Conservation (phyloP, 2,113 vertebrate species). For the Apodemus speciosus region DNA sequence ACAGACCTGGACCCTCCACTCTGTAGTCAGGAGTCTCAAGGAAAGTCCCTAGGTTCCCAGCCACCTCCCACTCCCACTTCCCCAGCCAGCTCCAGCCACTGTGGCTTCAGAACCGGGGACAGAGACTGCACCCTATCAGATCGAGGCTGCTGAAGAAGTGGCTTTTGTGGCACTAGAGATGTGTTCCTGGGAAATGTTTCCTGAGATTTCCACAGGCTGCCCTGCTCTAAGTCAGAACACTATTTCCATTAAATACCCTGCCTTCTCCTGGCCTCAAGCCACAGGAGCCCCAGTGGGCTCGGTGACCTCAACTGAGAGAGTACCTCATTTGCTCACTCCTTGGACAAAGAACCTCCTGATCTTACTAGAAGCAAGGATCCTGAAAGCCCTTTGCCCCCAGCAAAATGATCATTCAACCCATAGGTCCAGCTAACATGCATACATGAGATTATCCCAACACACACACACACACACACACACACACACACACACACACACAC, state of each 20-base stretch:
- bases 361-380: not conserved
- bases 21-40: fast-evolving
- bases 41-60: not conserved
- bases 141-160: too few species aligned
- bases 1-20: not conserved
- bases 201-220: not conserved
- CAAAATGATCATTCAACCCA: not conserved
- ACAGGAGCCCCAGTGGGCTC: not conserved
- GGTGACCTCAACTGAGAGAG: not conserved
- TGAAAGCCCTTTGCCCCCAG: not conserved
- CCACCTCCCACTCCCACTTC: not conserved
- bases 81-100: too few species aligned
- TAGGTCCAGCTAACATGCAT: fast-evolving
- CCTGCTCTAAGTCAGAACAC: too few species aligned
- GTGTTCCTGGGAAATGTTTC: not conserved
- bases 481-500: not conserved
- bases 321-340: not conserved
- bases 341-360: not conserved
- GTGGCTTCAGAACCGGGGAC: not conserved
- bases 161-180: not conserved
- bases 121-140: not conserved
- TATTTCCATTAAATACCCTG: not conserved
- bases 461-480: fast-evolving
- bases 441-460: not conserved
- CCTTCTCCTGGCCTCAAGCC: not conserved